A percentile compares a stretch with the other conserved stretches of the same genome.
phyloP scores from a whole-genome alignment of 2,113 vertebrate genomes.

The Phrynosoma blainvillii region DNA sequence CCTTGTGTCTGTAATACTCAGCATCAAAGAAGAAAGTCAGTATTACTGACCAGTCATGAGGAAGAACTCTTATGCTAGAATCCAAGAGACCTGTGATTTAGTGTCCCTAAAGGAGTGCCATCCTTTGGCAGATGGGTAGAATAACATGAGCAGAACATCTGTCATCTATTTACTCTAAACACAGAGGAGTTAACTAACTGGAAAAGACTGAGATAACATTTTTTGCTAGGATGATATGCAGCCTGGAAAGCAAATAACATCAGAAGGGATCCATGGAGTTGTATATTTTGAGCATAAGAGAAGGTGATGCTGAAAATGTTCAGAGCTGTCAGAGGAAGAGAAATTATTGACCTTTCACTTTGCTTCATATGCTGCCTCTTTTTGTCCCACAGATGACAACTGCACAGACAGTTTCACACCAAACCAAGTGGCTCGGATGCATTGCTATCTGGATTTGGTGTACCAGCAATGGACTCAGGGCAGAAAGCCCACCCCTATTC shows the following conservation, averaged over 20 bases:
- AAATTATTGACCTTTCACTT: neutral
- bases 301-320: neutral
- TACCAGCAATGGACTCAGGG: slow-evolving; percentile 89
- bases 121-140: slow-evolving; percentile 66
- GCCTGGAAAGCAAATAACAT: neutral
- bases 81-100: neutral
- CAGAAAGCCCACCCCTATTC: slow-evolving; percentile 82
- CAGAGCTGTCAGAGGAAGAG: neutral
- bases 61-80: neutral
- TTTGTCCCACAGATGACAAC: slow-evolving; percentile 84
- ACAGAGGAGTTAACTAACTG: neutral
- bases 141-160: slow-evolving; percentile 24
- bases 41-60: neutral
- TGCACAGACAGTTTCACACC: slow-evolving; percentile 97
- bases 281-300: no score
- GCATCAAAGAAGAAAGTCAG: neutral
- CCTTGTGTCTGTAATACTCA: neutral
- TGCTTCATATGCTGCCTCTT: neutral
- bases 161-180: neutral
- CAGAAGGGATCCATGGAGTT: neutral
- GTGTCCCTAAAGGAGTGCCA: slow-evolving; percentile 72
- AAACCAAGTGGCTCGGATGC: slow-evolving; percentile 97
- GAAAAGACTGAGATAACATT: neutral
- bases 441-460: slow-evolving; percentile 94
- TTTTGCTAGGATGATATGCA: neutral